Evolutionary conservation across 2,113 vertebrate species (phyloP).

Genomic region (Tachycineta bicolor): DNA sequence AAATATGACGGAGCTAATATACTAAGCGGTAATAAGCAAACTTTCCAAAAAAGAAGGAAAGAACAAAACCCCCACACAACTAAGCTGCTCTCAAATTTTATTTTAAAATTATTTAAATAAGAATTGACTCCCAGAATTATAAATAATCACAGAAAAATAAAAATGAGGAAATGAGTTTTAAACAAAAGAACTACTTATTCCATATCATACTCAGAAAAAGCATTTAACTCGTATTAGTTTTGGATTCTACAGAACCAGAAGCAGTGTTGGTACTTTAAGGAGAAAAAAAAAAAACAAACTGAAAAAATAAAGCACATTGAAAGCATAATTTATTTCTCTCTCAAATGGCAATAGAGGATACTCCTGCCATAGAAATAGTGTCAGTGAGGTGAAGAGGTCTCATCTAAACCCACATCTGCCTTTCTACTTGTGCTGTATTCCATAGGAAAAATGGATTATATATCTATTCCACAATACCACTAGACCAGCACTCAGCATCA

Average conservation of each 20-base stretch:
- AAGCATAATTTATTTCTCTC: background rate
- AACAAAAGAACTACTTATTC: background rate
- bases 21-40: background rate
- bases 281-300: accelerated
- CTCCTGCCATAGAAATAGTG: background rate
- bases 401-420: background rate
- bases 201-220: background rate
- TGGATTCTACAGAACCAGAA: background rate
- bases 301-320: background rate
- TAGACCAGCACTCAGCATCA: background rate
- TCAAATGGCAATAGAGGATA: background rate
- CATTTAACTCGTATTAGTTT: accelerated
- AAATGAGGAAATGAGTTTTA: accelerated
- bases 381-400: background rate
- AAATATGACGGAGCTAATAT: slow-evolving; percentile 15
- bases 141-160: background rate
- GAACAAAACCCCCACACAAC: background rate
- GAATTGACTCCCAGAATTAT: background rate
- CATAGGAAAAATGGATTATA: background rate
- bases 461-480: background rate
- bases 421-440: background rate
- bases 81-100: background rate
- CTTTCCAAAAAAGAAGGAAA: background rate
- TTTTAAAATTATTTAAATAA: background rate
- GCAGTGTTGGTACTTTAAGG: background rate